Base-by-base conservation (phyloP, 1,140 invertebrate species). In the Zaprionus taronus region DNA sequence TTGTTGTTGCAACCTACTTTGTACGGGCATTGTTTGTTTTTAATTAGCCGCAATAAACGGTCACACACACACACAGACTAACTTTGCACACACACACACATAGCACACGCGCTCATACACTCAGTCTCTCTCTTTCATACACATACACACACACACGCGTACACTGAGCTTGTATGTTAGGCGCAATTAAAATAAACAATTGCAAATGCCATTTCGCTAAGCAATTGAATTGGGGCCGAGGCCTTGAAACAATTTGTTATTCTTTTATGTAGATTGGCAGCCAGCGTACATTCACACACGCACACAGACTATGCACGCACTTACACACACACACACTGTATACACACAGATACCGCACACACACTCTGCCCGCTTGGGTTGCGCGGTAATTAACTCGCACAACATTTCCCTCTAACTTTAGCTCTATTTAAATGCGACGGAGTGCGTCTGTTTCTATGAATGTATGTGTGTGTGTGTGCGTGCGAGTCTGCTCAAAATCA, bases 41-140 rank as follows among this genome's bases (percentile, higher is more conserved):
- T 90, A 90, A 90, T 90, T 90, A 90, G 86, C 85, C 85, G 82
- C 85, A 90, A 90, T 89, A 85, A 90, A 90, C 81, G 79, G 76
- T 79, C 79, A 72, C 73, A 70, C 65, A 80, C 72, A 85, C 72
- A 79, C 72, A 66, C 71, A 65, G 41, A 47, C 41, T 47, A 47
- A 47, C n/a, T 47, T 47, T 47, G n/a, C 41, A 17, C 15, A n/a
- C 38, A 41, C 15, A n/a, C 15, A 38, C 36, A 22, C 2, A 24
- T 31, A 7, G 2, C 28, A 9, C 7, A 41, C 15, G 15, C 11
- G 1, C 31, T 34, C 3, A 2, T 34, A 34, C 31, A 14, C 36
- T 38, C 14, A 14, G 12, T 15, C 14, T 38, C 14, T 38, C 34
- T 15, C 14, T 38, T 14, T 5, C 38, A 41, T 11, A 22, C 61